These are phyloP conservation scores for Sitobion miscanthi DNA, from an alignment of 1,140 invertebrate species.

Conservation along the genomic window DNA sequence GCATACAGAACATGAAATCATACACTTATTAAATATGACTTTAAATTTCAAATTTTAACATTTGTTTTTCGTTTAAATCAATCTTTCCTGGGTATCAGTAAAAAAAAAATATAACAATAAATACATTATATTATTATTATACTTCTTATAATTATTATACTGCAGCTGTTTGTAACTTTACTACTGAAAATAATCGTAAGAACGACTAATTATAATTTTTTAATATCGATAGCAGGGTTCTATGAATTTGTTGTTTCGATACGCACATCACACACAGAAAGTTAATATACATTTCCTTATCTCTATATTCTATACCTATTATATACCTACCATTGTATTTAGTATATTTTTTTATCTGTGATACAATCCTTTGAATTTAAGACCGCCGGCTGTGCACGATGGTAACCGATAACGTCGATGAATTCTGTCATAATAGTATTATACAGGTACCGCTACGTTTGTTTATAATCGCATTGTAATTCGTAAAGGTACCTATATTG, in stretches of 20 bases:
- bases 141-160: too few species aligned
- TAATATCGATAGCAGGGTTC: background rate
- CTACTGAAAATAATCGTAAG: background rate
- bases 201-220: background rate
- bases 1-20: background rate
- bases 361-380: background rate
- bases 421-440: slow-evolving; percentile 5
- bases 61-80: too few species aligned
- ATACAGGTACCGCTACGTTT: background rate
- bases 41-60: too few species aligned
- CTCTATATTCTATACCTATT: background rate
- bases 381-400: background rate
- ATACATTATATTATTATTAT: too few species aligned
- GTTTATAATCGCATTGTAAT: background rate
- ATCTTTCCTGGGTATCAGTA: too few species aligned
- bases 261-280: background rate
- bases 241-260: background rate
- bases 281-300: background rate
- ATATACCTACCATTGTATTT: background rate
- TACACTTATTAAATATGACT: background rate
- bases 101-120: too few species aligned
- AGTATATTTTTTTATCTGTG: background rate
- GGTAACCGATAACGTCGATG: background rate
- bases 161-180: background rate
- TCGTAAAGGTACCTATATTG: background rate